Percentiles rank a stretch among this genome's conserved stretches.
Evolutionary conservation across 2,113 vertebrate species (phyloP).

Genomic region (Montifringilla adamsi): DNA sequence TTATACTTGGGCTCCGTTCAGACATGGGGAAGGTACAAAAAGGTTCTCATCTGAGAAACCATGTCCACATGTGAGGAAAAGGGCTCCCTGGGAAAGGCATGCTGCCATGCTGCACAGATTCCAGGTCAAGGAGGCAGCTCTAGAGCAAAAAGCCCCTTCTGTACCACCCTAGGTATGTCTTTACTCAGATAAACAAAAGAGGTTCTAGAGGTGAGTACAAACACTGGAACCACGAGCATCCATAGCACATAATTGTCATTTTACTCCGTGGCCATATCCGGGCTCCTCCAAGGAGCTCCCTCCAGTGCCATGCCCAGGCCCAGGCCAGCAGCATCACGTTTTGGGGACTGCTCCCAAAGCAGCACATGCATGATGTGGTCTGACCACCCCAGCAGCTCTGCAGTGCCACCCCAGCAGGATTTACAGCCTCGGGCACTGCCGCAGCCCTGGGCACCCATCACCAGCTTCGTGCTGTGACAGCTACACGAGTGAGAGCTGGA

Average conservation of each 20-base stretch:
- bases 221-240: neutral
- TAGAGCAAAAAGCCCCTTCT: neutral
- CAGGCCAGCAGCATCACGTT: neutral
- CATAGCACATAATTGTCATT: neutral
- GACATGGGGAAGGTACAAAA: neutral
- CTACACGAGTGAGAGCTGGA: neutral
- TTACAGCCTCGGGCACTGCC: neutral
- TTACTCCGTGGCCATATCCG: neutral
- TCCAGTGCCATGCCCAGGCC: neutral
- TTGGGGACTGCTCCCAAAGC: neutral
- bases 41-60: neutral
- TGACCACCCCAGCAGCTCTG: neutral
- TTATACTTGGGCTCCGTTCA: neutral
- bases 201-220: neutral
- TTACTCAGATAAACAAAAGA: neutral
- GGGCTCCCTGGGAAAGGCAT: accelerated
- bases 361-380: neutral
- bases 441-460: accelerated
- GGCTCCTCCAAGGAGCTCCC: neutral
- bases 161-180: neutral
- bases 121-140: neutral
- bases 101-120: neutral
- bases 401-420: neutral
- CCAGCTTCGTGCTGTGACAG: neutral
- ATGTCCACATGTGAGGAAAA: accelerated